Conservation (phyloP, 2,797 vertebrate species). For the Phataginus tricuspis region DNA sequence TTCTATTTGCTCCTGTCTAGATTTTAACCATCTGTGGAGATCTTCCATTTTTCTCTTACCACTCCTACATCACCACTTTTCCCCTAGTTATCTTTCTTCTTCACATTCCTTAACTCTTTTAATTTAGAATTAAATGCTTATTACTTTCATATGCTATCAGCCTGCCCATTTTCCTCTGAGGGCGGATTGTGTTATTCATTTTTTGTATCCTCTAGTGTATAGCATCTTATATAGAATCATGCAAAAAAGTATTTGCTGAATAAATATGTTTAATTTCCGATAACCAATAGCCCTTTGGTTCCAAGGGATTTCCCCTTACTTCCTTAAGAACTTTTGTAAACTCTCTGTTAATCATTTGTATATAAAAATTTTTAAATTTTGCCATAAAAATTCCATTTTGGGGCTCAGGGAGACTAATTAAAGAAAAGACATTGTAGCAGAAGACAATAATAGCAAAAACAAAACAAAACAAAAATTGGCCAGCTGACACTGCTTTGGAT, state of each 20-base stretch:
- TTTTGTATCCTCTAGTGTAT: background rate
- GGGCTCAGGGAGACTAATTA: conserved; percentile 18
- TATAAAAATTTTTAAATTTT: conserved; percentile 35
- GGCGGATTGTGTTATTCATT: background rate
- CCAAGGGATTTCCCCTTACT: background rate
- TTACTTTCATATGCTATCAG: background rate
- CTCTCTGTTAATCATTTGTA: background rate
- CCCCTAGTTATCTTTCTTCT: background rate
- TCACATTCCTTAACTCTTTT: conserved; percentile 13
- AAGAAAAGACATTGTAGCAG: background rate
- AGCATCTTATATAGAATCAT: background rate
- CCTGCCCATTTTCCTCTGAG: background rate
- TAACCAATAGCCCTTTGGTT: background rate
- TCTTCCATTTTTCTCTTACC: background rate
- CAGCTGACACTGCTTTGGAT: background rate
- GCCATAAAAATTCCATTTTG: background rate
- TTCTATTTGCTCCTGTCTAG: background rate
- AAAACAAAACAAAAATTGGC: conserved; percentile 13
- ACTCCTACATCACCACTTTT: background rate
- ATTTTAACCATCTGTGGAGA: conserved; percentile 1
- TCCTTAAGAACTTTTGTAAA: conserved; percentile 9
- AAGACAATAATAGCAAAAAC: background rate
- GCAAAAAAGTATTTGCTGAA: conserved; percentile 28
- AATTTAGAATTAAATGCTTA: background rate
- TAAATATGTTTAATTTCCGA: background rate